Base-by-base conservation (phyloP, 2,888 invertebrate genomes). In the Lithophane semibrunnea region DNA sequence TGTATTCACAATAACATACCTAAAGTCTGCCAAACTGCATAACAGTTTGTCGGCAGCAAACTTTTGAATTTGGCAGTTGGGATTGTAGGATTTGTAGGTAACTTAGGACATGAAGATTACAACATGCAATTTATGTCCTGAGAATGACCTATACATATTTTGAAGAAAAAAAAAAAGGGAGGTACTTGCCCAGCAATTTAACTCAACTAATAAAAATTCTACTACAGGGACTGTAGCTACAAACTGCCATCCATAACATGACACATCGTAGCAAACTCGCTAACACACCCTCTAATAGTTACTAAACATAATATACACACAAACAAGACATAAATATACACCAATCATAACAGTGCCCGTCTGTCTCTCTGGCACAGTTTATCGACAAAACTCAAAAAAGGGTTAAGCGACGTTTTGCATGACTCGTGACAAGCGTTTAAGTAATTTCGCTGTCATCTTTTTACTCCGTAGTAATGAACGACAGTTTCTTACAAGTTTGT, bases 361-460 rank as follows among this genome's bases (percentile, higher is more conserved):
- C 69, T 75, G 29, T 80, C 29, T 49, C 16, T 29, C 37, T 60
- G 44, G 12, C 29, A 13, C 29, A 67, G 24, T 52, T 79, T 77
- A 82, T 73, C 65, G 77, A 82, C 77, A 37, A 72, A 82, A 63
- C 49, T 49, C 12, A 60, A 52, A 67, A 37, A 71, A 56, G 21
- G 49, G 12, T 72, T 47, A 83, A 75, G 29, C 61, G 54, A 52
- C 18, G 47, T 69, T 65, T 79, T 58, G 84, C 82, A 82, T 82
- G 84, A 60, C 63, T 54, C 13, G 52, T 29, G 69, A 68, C 64
- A 52, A 56, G 8, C 63, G 21, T 63, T 83, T 24, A 69, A 76
- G 80, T 70, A 68, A 80, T 80, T 80, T 76, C 10, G 49, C 56
- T 76, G 68, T 77, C 85, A 70, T 54, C 58, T 67, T 80, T 75